A percentile compares a stretch with the other conserved stretches of the same genome.
Evolutionary conservation across 2,797 vertebrate species (phyloP).

Genomic region (Aplochiton taeniatus): DNA sequence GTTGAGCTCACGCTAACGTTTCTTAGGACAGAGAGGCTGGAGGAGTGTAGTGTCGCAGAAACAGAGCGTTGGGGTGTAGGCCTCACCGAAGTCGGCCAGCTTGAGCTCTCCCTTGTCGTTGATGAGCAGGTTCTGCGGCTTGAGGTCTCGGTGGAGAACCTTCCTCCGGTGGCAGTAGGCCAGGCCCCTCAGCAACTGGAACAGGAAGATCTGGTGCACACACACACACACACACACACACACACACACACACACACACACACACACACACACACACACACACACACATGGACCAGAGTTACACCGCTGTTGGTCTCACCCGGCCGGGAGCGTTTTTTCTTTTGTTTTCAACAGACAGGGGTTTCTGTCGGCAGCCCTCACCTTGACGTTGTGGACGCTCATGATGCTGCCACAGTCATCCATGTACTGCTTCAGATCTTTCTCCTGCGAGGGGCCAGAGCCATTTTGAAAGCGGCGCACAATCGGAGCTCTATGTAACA

Average conservation of each 20-base stretch:
- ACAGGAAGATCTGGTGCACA: constrained; percentile 74
- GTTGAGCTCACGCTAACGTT: no score
- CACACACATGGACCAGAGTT: no score
- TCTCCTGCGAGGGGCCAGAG: constrained; percentile 61
- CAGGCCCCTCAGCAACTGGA: constrained; percentile 79
- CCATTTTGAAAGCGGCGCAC: not conserved
- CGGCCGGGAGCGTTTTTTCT: no score
- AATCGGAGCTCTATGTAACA: not conserved
- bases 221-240: not conserved
- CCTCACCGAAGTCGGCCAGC: constrained; percentile 79
- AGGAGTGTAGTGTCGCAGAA: no score
- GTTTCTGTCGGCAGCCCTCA: constrained; percentile 32
- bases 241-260: no score
- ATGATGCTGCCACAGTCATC: constrained; percentile 85
- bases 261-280: no score
- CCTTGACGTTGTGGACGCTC: constrained; percentile 84
- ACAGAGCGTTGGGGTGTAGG: not conserved
- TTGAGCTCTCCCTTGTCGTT: constrained; percentile 82
- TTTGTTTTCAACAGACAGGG: no score
- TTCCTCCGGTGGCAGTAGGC: constrained; percentile 80
- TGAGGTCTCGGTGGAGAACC: constrained; percentile 81
- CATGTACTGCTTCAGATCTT: constrained; percentile 85
- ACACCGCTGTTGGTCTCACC: no score
- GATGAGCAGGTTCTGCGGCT: constrained; percentile 83
- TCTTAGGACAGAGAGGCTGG: no score